Evolutionary conservation across 2,888 invertebrate genomes (phyloP).

Genomic region (Chalcis sispes): DNA sequence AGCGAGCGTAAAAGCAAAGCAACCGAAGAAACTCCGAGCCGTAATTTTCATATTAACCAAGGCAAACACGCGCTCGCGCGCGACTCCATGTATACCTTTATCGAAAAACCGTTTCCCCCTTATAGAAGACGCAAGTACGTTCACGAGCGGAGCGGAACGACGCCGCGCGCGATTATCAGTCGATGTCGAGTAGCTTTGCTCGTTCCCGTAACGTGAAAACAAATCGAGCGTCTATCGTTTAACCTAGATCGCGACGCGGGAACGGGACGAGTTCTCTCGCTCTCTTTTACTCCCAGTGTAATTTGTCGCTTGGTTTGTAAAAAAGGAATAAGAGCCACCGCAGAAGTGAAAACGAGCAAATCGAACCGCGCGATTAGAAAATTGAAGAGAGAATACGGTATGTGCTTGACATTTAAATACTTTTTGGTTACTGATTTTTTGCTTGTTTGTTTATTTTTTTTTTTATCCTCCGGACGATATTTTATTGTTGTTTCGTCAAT

Average conservation of each 20-base stretch:
- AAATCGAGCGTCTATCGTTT: constrained; percentile 49
- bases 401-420: background rate
- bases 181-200: too few relatives aligned
- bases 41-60: constrained; percentile 21
- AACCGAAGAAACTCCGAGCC: background rate
- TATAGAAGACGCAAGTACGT: background rate
- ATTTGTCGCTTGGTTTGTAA: constrained; percentile 16
- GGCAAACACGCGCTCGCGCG: background rate
- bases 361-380: background rate
- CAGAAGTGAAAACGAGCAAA: constrained; percentile 24
- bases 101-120: constrained; percentile 2
- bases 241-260: constrained; percentile 34
- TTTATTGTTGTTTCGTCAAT: too few relatives aligned
- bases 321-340: constrained; percentile 2
- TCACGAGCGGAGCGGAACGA: constrained; percentile 25
- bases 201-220: constrained; percentile 26
- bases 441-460: too few relatives aligned
- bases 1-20: too few relatives aligned
- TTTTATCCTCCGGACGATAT: too few relatives aligned
- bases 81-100: background rate
- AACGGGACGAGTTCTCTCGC: constrained; percentile 20
- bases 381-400: background rate
- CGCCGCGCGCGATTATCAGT: constrained; percentile 17
- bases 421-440: too few relatives aligned
- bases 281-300: background rate